These are phyloP conservation scores for Chaitophorus viminalis DNA, from an alignment of 2,888 invertebrate species.

Conservation along the genomic window DNA sequence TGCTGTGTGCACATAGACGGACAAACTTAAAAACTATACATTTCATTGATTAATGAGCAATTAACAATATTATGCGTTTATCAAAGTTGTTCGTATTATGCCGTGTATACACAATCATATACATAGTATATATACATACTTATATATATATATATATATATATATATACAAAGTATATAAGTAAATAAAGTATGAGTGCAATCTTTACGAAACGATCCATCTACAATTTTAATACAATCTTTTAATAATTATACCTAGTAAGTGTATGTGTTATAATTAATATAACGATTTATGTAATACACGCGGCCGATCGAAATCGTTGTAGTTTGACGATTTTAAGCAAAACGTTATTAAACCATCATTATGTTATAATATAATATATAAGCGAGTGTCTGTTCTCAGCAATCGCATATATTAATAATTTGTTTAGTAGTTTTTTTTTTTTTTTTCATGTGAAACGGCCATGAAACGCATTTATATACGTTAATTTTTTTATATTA, in stretches of 20 bases:
- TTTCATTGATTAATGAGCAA: not conserved
- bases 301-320: not conserved
- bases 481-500: not conserved
- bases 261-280: not conserved
- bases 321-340: not conserved
- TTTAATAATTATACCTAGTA: not conserved
- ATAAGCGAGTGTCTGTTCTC: not conserved
- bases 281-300: not conserved
- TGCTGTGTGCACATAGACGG: not conserved
- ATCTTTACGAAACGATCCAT: not conserved
- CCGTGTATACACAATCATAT: no score
- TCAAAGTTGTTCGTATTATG: no score
- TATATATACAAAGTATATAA: not conserved
- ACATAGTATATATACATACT: no score
- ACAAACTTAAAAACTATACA: not conserved
- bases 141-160: no score
- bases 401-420: not conserved
- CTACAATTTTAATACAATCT: not conserved
- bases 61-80: no score
- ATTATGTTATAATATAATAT: not conserved
- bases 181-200: not conserved
- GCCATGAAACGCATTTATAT: not conserved
- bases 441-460: not conserved
- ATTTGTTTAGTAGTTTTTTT: not conserved
- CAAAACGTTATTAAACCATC: not conserved